Evolutionary conservation across 2,888 invertebrate genomes (phyloP).

Genomic region (Thelaira solivaga): DNA sequence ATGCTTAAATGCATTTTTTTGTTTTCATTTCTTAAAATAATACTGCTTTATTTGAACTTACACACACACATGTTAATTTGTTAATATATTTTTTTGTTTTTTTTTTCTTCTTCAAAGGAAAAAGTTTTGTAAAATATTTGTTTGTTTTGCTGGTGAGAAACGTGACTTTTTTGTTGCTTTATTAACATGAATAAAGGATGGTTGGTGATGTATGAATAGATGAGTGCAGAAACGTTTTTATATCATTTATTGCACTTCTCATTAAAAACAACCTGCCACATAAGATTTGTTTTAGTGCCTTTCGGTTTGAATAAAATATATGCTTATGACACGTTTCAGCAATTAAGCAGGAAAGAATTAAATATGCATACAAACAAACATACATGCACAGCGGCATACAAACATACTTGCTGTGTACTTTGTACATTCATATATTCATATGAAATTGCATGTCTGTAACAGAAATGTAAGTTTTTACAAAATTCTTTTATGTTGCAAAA

Average conservation of each 20-base stretch:
- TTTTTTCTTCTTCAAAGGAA: conserved; percentile 43
- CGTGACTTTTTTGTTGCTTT: conserved; percentile 56
- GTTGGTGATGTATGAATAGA: background rate
- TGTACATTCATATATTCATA: no score
- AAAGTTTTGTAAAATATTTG: background rate
- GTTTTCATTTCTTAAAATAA: background rate
- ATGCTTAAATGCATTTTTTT: background rate
- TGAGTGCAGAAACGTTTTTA: conserved; percentile 23
- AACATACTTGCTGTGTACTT: no score
- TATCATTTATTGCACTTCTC: conserved; percentile 61
- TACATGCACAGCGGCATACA: no score
- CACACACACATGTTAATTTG: background rate
- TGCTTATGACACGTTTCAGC: conserved; percentile 58
- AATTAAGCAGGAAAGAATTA: conserved; percentile 40
- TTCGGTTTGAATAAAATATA: conserved; percentile 42
- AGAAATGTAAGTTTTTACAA: no score
- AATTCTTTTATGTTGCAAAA: no score
- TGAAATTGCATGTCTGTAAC: no score
- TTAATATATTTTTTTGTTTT: background rate
- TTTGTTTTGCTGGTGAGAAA: conserved; percentile 45
- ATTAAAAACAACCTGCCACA: conserved; percentile 61
- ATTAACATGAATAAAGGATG: background rate
- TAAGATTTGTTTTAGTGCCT: conserved; percentile 53
- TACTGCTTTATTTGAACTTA: background rate
- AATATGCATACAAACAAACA: background rate